A percentile compares a stretch with the other conserved stretches of the same genome.
phyloP scores from a whole-genome alignment of 2,888 invertebrate species.

The Dioctria rufipes region DNA sequence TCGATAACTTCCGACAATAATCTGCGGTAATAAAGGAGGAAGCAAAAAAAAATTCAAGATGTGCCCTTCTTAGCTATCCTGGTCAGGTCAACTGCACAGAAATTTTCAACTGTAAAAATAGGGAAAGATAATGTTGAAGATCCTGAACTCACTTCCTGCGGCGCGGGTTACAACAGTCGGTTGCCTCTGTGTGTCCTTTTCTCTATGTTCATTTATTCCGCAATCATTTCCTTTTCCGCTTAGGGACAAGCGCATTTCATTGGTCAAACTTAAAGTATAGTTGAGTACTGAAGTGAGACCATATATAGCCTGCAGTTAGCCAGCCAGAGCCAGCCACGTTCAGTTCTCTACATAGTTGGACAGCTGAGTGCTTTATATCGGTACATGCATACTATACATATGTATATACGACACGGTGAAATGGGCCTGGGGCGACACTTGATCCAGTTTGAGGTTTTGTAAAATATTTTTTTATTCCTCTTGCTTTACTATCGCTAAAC shows the following conservation, averaged over 20 bases:
- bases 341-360: neutral
- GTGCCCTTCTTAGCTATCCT: constrained; percentile 19
- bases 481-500: neutral
- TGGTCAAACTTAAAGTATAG: neutral
- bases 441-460: constrained; percentile 39
- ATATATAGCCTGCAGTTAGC: neutral
- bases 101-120: constrained; percentile 22
- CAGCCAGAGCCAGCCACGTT: too few relatives aligned
- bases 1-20: constrained; percentile 37
- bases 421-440: constrained; percentile 34
- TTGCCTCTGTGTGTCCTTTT: neutral
- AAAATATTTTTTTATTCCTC: neutral
- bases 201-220: neutral
- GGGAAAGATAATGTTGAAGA: constrained; percentile 22
- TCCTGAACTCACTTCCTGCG: neutral
- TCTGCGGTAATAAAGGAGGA: constrained; percentile 19
- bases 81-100: constrained; percentile 7
- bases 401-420: neutral
- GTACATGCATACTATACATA: too few relatives aligned
- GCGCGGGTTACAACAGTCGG: neutral
- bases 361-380: constrained; percentile 23
- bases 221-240: constrained; percentile 20
- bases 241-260: constrained; percentile 28
- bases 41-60: constrained; percentile 16
- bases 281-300: neutral